phyloP scores from a whole-genome alignment of 2,113 vertebrate genomes.

The Bambusicola thoracicus region DNA sequence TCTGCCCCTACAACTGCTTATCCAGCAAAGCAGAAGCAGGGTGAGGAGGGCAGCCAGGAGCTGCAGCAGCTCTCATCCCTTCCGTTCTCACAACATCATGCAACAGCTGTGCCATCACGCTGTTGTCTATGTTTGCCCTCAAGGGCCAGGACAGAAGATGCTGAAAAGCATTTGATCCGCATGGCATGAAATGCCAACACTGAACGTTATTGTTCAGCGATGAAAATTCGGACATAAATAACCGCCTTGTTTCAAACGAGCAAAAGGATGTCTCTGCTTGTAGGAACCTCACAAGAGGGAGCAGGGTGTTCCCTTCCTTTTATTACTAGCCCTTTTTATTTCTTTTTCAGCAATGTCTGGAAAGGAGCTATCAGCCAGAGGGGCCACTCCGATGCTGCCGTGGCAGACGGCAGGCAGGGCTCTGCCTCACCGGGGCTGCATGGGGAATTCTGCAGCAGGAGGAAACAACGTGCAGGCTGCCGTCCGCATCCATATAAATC shows the following conservation, averaged over 20 bases:
- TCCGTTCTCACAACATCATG: constrained; percentile 53
- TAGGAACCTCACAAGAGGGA: constrained; percentile 58
- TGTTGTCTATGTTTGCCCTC: constrained; percentile 50
- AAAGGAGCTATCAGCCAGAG: constrained; percentile 12
- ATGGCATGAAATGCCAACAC: constrained; percentile 19
- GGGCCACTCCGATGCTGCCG: background rate
- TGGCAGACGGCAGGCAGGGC: constrained; percentile 29
- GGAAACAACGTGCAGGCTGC: constrained; percentile 20
- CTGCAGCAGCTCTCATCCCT: constrained; percentile 49
- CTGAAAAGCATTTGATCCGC: constrained; percentile 64
- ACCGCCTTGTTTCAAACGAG: constrained; percentile 23
- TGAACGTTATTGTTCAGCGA: constrained; percentile 27
- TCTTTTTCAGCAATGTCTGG: constrained; percentile 13
- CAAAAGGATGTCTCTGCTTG: constrained; percentile 41
- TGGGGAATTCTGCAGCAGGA: background rate
- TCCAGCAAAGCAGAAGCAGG: constrained; percentile 28
- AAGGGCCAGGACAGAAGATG: constrained; percentile 58
- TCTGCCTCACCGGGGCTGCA: background rate
- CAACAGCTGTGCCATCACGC: constrained; percentile 32
- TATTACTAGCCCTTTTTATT: constrained; percentile 25
- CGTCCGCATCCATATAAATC: background rate
- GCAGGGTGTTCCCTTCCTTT: constrained; percentile 43
- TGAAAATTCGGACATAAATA: constrained; percentile 63
- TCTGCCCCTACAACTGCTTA: constrained; percentile 2
- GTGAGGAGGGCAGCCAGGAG: constrained; percentile 30